Conservation (phyloP, 2,113 vertebrate genomes). For the Labeo catla region DNA sequence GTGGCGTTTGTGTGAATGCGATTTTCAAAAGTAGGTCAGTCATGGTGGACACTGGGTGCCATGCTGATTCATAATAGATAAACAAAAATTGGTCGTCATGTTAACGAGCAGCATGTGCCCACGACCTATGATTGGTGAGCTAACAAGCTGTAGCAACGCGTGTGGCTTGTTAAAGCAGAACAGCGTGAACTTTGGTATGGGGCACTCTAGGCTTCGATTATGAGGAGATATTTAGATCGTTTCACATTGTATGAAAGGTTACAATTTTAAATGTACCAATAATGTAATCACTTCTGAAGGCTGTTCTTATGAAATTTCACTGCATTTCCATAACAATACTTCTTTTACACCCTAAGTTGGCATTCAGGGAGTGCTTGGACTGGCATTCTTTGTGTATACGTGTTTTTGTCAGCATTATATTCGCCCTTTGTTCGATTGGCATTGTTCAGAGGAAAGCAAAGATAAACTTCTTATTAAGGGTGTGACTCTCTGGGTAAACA, state of each 20-base stretch:
- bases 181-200: background rate
- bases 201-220: background rate
- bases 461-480: background rate
- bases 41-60: background rate
- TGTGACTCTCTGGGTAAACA: background rate
- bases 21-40: constrained; percentile 5
- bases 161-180: constrained; percentile 1
- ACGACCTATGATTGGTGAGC: background rate
- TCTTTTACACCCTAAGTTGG: background rate
- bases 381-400: background rate
- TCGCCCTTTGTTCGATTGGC: background rate
- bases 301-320: background rate
- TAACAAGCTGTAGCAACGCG: background rate
- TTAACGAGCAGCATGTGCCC: background rate
- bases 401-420: background rate
- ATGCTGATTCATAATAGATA: background rate
- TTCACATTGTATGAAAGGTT: background rate
- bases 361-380: background rate
- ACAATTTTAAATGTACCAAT: background rate
- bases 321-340: background rate
- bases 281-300: background rate
- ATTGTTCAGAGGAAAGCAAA: constrained; percentile 19
- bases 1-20: background rate
- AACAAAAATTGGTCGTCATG: background rate
- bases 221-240: background rate